Evolutionary conservation across 2,113 vertebrate species (phyloP).

Genomic region (Proteles cristata): DNA sequence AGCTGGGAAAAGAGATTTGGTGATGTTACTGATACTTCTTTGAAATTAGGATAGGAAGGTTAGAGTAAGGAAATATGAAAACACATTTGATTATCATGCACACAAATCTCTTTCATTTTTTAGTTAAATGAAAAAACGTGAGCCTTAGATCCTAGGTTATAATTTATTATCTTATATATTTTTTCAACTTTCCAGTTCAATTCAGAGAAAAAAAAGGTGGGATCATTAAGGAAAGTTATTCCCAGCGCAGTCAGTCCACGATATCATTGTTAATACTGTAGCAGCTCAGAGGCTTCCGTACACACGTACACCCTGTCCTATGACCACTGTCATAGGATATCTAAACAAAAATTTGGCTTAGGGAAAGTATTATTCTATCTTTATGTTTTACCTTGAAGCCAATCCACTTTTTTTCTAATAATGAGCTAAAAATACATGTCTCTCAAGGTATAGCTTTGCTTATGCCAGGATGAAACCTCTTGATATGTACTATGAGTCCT

Average conservation of each 20-base stretch:
- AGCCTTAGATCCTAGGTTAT: not conserved
- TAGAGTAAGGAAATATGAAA: constrained; percentile 22
- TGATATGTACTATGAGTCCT: not conserved
- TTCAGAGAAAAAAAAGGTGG: not conserved
- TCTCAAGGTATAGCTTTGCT: not conserved
- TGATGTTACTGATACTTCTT: not conserved
- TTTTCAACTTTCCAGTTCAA: not conserved
- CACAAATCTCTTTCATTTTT: not conserved
- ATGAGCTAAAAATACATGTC: not conserved
- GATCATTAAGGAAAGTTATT: not conserved
- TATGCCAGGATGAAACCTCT: not conserved
- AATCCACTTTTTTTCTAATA: constrained; percentile 7
- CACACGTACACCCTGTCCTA: not conserved
- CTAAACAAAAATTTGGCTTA: constrained; percentile 69
- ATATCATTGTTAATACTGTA: too few species aligned
- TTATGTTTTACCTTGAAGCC: not conserved
- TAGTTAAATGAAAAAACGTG: not conserved
- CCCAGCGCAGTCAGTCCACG: too few species aligned
- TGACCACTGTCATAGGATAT: constrained; percentile 15
- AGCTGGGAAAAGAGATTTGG: not conserved
- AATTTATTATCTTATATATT: not conserved
- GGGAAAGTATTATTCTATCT: constrained; percentile 41
- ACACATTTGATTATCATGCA: not conserved
- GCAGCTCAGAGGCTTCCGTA: not conserved
- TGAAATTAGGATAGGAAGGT: not conserved